A percentile compares a stretch with the other conserved stretches of the same genome.
Evolutionary conservation across 2,888 invertebrate species (phyloP).

Genomic region (Agrochola litura): DNA sequence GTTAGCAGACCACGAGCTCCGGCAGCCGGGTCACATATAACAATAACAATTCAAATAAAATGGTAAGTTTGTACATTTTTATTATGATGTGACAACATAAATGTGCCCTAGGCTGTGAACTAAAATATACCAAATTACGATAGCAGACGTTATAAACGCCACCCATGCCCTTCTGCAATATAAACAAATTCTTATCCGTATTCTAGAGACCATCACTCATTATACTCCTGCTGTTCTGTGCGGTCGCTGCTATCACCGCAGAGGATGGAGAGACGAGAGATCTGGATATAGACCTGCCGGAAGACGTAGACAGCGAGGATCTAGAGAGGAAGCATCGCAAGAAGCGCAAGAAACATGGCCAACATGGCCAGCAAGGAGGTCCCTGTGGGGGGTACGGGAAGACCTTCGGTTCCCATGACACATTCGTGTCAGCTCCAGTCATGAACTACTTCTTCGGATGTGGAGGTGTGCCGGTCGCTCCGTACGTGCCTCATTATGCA

Average conservation of each 20-base stretch:
- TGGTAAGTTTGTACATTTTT: conserved; percentile 24
- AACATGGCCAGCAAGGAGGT: conserved; percentile 78
- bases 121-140: no score
- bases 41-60: conserved; percentile 43
- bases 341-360: conserved; percentile 82
- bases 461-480: conserved; percentile 66
- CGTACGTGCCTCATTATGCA: conserved; percentile 61
- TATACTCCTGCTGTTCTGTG: conserved; percentile 72
- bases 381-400: conserved; percentile 79
- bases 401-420: conserved; percentile 79
- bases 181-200: conserved; percentile 23
- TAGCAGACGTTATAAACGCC: no score
- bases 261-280: conserved; percentile 77
- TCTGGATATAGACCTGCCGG: conserved; percentile 71
- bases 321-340: conserved; percentile 80
- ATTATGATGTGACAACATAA: neutral
- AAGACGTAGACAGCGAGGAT: conserved; percentile 74
- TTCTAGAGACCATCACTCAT: conserved; percentile 76
- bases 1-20: conserved; percentile 59
- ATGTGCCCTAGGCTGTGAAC: neutral
- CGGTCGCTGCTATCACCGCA: conserved; percentile 65
- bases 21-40: conserved; percentile 46
- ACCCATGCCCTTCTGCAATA: neutral
- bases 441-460: conserved; percentile 86
- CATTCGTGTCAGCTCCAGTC: conserved; percentile 84